These are phyloP conservation scores for Nerophis ophidion DNA, from an alignment of 2,113 vertebrate species.

Conservation along the genomic window DNA sequence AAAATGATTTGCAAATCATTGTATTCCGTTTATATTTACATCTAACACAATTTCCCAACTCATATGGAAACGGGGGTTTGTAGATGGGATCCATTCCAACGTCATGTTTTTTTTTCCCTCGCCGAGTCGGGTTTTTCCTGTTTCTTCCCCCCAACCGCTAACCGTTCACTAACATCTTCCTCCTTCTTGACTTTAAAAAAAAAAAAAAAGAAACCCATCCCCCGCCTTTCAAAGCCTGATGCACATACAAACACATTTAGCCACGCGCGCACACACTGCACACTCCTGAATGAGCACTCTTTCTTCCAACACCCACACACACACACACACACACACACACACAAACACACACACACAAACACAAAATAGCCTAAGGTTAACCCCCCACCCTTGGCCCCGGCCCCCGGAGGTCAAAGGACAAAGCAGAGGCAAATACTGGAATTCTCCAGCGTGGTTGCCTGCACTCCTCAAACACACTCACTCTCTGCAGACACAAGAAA, in stretches of 20 bases:
- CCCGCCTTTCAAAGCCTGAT: slow-evolving; percentile 31
- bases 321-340: slow-evolving; percentile 21
- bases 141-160: slow-evolving; percentile 27
- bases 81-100: background rate
- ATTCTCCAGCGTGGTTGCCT: slow-evolving; percentile 52
- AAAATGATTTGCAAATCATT: too few species aligned
- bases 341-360: slow-evolving; percentile 32
- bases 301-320: slow-evolving; percentile 31
- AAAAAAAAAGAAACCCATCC: slow-evolving; percentile 27
- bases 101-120: slow-evolving; percentile 13
- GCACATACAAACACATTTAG: slow-evolving; percentile 36
- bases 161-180: slow-evolving; percentile 39
- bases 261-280: slow-evolving; percentile 18
- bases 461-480: slow-evolving; percentile 12
- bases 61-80: too few species aligned
- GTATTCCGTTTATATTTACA: too few species aligned
- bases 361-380: slow-evolving; percentile 57
- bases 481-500: slow-evolving; percentile 1
- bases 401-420: slow-evolving; percentile 60
- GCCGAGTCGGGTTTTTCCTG: slow-evolving; percentile 27
- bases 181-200: slow-evolving; percentile 31
- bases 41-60: too few species aligned
- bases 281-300: slow-evolving; percentile 40
- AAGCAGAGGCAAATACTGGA: slow-evolving; percentile 57
- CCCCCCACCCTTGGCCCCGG: slow-evolving; percentile 49